phyloP scores from a whole-genome alignment of 2,113 vertebrate species.

The Pristiophorus japonicus region DNA sequence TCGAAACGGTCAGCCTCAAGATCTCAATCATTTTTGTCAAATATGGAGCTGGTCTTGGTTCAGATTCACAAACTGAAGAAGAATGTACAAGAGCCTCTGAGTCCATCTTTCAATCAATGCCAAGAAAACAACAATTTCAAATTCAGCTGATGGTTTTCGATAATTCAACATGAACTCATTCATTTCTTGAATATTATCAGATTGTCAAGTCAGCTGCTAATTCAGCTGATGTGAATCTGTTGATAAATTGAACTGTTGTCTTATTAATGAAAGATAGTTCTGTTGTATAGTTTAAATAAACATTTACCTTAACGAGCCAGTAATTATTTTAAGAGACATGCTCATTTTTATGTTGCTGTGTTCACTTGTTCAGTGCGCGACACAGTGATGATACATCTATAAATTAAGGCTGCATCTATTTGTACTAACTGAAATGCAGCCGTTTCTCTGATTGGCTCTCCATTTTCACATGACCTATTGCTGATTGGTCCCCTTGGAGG shows the following conservation, averaged over 20 bases:
- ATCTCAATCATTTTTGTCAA: not conserved
- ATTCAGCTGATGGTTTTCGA: not conserved
- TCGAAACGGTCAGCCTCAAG: not conserved
- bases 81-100: not conserved
- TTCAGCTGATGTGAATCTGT: not conserved
- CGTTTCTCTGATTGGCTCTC: no score
- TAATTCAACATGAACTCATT: not conserved
- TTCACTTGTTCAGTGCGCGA: not conserved
- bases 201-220: not conserved
- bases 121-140: not conserved
- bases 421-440: no score
- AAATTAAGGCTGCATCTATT: no score
- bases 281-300: not conserved
- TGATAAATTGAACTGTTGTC: not conserved
- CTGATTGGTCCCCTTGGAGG: no score
- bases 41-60: not conserved
- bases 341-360: not conserved
- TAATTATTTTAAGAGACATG: not conserved
- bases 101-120: not conserved
- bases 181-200: not conserved
- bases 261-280: no score
- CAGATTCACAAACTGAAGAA: not conserved
- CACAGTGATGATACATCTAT: not conserved
- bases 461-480: no score
- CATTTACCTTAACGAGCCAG: not conserved